These are phyloP conservation scores for Cyrtonyx montezumae DNA, from an alignment of 2,113 vertebrate species.

Conservation along the genomic window DNA sequence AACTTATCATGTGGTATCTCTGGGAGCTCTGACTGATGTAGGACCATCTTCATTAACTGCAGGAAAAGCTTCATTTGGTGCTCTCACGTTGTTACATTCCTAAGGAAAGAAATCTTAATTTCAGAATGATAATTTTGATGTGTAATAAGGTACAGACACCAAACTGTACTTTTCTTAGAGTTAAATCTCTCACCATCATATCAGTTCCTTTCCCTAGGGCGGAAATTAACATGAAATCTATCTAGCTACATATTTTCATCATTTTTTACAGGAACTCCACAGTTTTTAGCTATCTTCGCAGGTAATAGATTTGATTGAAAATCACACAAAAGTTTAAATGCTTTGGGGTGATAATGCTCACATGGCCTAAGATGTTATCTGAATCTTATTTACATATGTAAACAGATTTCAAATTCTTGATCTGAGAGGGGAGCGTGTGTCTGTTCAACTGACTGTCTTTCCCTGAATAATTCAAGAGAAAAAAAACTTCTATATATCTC, in stretches of 20 bases:
- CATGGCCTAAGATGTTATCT: neutral
- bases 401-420: neutral
- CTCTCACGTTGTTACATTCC: neutral
- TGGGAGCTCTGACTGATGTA: neutral
- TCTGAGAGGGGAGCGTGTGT: neutral
- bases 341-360: neutral
- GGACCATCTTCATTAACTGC: neutral
- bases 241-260: neutral
- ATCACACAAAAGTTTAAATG: neutral
- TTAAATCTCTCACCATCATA: neutral
- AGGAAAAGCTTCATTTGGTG: neutral
- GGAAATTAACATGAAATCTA: neutral
- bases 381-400: neutral
- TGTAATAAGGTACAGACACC: neutral
- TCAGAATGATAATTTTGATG: neutral
- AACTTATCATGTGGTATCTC: neutral
- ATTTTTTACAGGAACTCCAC: neutral
- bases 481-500: neutral
- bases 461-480: neutral
- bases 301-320: neutral
- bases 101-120: conserved; percentile 1
- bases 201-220: neutral
- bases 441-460: neutral
- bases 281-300: neutral
- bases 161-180: neutral